Conservation (phyloP, 2,797 vertebrate genomes). For the Chelidonichthys spinosus region DNA sequence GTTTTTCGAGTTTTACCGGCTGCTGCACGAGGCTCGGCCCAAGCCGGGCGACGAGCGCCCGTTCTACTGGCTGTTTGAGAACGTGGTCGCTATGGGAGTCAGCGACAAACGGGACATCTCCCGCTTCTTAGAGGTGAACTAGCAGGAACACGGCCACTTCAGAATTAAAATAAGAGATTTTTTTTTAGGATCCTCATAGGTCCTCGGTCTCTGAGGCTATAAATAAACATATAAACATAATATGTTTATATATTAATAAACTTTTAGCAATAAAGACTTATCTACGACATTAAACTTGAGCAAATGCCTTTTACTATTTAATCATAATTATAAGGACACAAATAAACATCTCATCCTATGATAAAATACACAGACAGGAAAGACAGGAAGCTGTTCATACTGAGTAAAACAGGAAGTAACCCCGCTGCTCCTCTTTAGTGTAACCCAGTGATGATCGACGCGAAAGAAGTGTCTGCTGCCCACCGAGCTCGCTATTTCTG, state of each 20-base stretch:
- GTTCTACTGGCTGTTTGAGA: slow-evolving; percentile 98
- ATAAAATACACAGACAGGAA: not conserved
- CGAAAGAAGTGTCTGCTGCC: slow-evolving; percentile 93
- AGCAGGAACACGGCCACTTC: slow-evolving; percentile 8
- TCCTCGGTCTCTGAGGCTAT: not conserved
- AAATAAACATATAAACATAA: not conserved
- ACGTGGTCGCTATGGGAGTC: slow-evolving; percentile 96
- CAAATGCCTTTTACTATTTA: not conserved
- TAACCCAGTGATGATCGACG: slow-evolving; percentile 95
- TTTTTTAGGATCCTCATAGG: not conserved
- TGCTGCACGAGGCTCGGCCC: slow-evolving; percentile 91
- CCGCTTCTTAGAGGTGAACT: slow-evolving; percentile 91
- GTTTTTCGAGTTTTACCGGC: slow-evolving; percentile 96
- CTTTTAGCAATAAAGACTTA: not conserved
- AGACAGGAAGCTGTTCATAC: not conserved
- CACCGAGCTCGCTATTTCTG: slow-evolving; percentile 94
- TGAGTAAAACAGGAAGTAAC: slow-evolving; percentile 12
- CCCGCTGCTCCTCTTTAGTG: slow-evolving; percentile 80
- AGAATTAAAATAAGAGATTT: not conserved
- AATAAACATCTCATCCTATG: not conserved
- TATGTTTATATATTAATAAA: too few relatives aligned
- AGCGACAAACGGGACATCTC: slow-evolving; percentile 96
- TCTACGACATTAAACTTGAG: not conserved
- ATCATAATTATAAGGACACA: not conserved
- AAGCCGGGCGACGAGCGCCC: slow-evolving; percentile 90